These are phyloP conservation scores for Ageneiosus marmoratus DNA, from an alignment of 2,113 vertebrate species.

Conservation along the genomic window DNA sequence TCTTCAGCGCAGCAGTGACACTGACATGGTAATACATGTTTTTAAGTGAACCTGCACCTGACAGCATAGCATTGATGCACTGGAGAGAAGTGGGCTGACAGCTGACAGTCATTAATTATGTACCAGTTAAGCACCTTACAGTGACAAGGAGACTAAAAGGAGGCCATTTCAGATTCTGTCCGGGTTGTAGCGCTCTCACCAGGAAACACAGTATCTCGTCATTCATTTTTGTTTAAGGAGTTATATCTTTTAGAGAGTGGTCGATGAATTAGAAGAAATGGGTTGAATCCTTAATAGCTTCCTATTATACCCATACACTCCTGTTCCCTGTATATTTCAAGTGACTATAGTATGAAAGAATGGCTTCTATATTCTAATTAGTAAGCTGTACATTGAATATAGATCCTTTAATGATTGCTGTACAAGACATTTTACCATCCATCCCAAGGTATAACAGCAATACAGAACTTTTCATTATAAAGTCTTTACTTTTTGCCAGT, in stretches of 20 bases:
- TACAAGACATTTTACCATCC: slow-evolving; percentile 75
- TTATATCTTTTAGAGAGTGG: slow-evolving; percentile 71
- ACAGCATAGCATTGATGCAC: not conserved
- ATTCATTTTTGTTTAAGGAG: slow-evolving; percentile 63
- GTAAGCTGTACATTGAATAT: not conserved
- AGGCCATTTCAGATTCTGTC: not conserved
- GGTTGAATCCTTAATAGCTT: not conserved
- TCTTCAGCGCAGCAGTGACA: not conserved
- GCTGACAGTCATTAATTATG: not conserved
- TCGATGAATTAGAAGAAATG: not conserved
- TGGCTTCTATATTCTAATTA: not conserved
- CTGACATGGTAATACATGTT: not conserved
- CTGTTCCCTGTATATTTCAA: not conserved
- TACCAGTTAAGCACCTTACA: not conserved
- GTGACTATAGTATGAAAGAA: not conserved
- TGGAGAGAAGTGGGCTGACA: not conserved
- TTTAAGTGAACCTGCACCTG: not conserved
- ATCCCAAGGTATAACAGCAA: slow-evolving; percentile 93
- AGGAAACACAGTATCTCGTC: slow-evolving; percentile 66
- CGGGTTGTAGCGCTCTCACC: not conserved
- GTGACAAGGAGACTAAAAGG: not conserved
- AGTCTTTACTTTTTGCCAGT: slow-evolving; percentile 57
- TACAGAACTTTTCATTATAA: slow-evolving; percentile 74
- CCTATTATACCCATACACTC: not conserved
- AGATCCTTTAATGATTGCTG: slow-evolving; percentile 39